Evolutionary conservation across 2,888 invertebrate genomes (phyloP), one percentile per base, ranked within the genome.

Genomic region (Andricus quercusramuli): DNA sequence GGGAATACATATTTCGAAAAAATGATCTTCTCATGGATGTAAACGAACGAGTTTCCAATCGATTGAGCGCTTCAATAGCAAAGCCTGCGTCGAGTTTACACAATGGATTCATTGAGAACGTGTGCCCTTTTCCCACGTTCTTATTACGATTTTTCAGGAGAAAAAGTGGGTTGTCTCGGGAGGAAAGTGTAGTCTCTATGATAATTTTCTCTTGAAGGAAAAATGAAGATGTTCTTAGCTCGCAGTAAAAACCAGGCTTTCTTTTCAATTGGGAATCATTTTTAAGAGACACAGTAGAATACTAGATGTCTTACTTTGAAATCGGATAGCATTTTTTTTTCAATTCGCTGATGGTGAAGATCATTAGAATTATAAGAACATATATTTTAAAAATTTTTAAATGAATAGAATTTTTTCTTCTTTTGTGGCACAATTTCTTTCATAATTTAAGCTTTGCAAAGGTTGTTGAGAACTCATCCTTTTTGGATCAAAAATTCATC

Each of bases 1-100:
- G 70, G 51, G 70, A 70, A 70, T 51, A 70, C 70, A 70, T 70
- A 70, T 70, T 70, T 70, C 51, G 51, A 70, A 70, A 56, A 70
- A 70, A 70, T 70, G 47, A 70, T 70, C 51, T 70, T 70, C 70
- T 37, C 37, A 1, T 70, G 47, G 20, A 70, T 70, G 51, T 70
- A 51, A 70, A 70, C 70, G 70, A 70, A 70, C 70, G 51, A 29
- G 47, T 29, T 70, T 29, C 51, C 70, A 70, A 70, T 70, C 47
- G 47, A 51, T 70, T 29, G 44, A 70, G 51, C 70, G 47, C n/a
- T 70, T 51, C 70, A 70, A 11, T 70, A 20, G 47, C 1, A 51
- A 70, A 70, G 51, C 51, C 70, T 70, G 25, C 25, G 47, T 47
- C 44, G 68, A 47, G 47, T 70, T 47, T 29, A 70, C 29, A 70